phyloP scores from a whole-genome alignment of 1,140 invertebrate genomes.

The Drosophila triauraria region DNA sequence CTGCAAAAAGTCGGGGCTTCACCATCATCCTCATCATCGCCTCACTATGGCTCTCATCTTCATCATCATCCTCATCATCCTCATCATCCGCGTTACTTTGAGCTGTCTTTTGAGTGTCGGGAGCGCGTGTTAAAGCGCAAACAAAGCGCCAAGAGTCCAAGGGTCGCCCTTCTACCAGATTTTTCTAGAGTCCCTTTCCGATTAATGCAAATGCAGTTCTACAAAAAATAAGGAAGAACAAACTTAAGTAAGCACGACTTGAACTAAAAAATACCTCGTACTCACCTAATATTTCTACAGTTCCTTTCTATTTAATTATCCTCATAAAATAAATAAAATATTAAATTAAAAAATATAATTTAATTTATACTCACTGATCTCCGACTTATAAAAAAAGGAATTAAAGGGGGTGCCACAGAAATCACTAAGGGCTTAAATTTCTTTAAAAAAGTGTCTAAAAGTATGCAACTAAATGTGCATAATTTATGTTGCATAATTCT shows the following conservation, averaged over 20 bases:
- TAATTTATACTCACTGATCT: too few relatives aligned
- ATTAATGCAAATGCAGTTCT: constrained; percentile 63
- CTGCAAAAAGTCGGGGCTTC: constrained; percentile 37
- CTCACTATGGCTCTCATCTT: constrained; percentile 10
- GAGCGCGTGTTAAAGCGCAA: constrained; percentile 70
- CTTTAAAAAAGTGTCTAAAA: too few relatives aligned
- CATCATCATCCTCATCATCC: constrained; percentile 7
- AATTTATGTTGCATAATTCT: too few relatives aligned
- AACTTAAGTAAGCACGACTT: fast-evolving
- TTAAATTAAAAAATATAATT: too few relatives aligned
- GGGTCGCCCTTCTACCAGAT: constrained; percentile 11
- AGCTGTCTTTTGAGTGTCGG: constrained; percentile 67
- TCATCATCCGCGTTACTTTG: constrained; percentile 45
- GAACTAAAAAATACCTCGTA: background rate
- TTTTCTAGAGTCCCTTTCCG: constrained; percentile 1
- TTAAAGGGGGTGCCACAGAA: too few relatives aligned
- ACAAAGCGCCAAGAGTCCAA: constrained; percentile 50
- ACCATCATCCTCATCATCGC: constrained; percentile 20
- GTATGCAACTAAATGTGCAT: too few relatives aligned
- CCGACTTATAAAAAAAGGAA: too few relatives aligned
- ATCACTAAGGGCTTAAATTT: too few relatives aligned
- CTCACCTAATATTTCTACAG: too few relatives aligned
- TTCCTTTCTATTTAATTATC: too few relatives aligned
- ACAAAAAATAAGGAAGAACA: constrained; percentile 8
- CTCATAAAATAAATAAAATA: background rate